Evolutionary conservation across 2,113 vertebrate genomes (phyloP).

Genomic region (Petrocephalus zakoni): DNA sequence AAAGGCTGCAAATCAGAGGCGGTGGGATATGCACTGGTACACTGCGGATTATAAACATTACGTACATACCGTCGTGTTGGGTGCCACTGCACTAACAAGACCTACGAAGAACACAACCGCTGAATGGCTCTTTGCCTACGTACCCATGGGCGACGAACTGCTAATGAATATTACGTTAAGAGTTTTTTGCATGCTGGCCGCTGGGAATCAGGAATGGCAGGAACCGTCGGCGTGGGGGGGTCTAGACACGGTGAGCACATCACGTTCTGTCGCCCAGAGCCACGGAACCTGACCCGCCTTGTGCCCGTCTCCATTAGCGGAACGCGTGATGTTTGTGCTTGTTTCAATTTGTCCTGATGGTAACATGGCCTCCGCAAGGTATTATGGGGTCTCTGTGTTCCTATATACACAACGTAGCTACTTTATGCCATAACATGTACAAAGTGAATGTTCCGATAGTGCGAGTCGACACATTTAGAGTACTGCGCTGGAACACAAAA

Average conservation of each 20-base stretch:
- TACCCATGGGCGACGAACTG: neutral
- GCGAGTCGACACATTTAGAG: neutral
- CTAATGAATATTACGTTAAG: constrained; percentile 41
- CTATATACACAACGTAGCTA: neutral
- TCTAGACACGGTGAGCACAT: neutral
- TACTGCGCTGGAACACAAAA: neutral
- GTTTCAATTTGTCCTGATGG: neutral
- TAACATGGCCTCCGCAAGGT: neutral
- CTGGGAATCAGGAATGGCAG: constrained; percentile 23
- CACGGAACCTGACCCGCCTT: neutral
- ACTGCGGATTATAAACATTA: constrained; percentile 40
- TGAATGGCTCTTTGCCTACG: constrained; percentile 15
- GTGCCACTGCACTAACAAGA: constrained; percentile 30
- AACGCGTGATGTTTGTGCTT: neutral
- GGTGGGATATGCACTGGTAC: constrained; percentile 29
- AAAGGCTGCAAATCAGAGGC: constrained; percentile 10
- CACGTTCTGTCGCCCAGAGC: neutral
- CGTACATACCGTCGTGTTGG: constrained; percentile 39
- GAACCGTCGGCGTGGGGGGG: constrained; percentile 15
- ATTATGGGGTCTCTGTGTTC: neutral
- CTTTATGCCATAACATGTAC: neutral
- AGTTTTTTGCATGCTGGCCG: constrained; percentile 29
- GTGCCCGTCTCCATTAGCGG: neutral
- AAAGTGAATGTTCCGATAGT: neutral
- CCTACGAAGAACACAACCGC: constrained; percentile 40